Evolutionary conservation across 2,113 vertebrate species (phyloP).

Genomic region (Leucoraja erinaceus): DNA sequence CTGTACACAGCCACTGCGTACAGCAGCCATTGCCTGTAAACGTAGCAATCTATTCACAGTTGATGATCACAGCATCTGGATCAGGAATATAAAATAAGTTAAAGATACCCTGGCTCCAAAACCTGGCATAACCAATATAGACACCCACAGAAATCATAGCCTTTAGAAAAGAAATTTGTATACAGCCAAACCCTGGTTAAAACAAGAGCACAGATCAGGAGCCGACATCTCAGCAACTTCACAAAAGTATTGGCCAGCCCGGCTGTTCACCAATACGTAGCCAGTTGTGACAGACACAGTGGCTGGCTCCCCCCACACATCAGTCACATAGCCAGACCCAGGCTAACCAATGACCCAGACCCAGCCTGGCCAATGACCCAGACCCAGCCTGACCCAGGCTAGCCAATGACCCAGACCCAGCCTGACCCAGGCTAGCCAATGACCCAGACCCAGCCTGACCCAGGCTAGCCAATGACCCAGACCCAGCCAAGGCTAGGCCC

Average conservation of each 20-base stretch:
- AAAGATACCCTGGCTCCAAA: neutral
- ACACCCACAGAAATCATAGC: neutral
- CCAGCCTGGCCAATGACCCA: no score
- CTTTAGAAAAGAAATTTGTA: neutral
- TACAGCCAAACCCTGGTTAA: neutral
- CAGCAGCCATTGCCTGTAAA: slow-evolving; percentile 22
- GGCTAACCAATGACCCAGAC: no score
- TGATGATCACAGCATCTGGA: slow-evolving; percentile 17
- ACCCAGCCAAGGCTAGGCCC: no score
- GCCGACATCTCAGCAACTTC: neutral
- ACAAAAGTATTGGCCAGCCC: neutral
- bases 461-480: no score
- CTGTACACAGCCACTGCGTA: neutral
- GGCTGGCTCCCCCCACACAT: neutral
- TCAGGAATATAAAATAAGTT: slow-evolving; percentile 20
- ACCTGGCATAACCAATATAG: slow-evolving; percentile 1
- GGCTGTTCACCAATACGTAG: neutral
- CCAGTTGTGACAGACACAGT: neutral
- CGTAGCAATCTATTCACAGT: neutral
- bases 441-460: no score
- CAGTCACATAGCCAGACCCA: neutral
- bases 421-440: no score
- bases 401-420: no score
- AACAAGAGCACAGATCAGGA: neutral
- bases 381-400: no score